Base-by-base conservation (phyloP, 2,888 invertebrate species). In the Aphidius colemani region DNA sequence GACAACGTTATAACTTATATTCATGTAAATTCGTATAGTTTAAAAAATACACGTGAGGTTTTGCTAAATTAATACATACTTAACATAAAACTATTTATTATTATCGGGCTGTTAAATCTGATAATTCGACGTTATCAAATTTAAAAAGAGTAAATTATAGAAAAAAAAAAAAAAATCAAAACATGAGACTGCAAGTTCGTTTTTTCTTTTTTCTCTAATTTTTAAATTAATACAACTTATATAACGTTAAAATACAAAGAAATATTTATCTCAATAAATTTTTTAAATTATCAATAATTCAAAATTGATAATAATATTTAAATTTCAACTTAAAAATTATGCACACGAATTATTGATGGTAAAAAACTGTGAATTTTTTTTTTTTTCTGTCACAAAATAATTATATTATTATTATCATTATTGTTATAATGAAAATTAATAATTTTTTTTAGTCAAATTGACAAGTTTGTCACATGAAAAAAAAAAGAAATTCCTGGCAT, bases 71-170 rank as follows among this genome's bases (percentile, higher is more conserved):
- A 13, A 11, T 59, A 44, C 43, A 44, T 59, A 55, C 55, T 55
- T 39, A 40, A 55, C 41, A 44, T 39, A 49, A 10, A 49, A 59
- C 43, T 39, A 51, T 63, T 56, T 65, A 46, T 60, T 50, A 65
- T 48, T 63, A 48, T 67, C 51, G 40, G 30, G n/a, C 9, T 9
- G 11, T 55, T 50, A 59, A 53, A 49, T 57, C 50, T 43, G 50
- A 59, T 43, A 18, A 65, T 44, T n/a, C 9, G 43, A 40, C 10
- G 44, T 18, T 51, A 61, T 10, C 9, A 40, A 56, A 46, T 10
- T 13, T 18, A 56, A 62, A 56, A 59, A 59, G 40, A 49, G 41
- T 11, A 44, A 61, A 61, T 10, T 10, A 55, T 18, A 50, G 45
- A 41, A 50, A 30, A 43, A 51, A 10, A 18, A 55, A 56, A 39